Evolutionary conservation across 1,140 invertebrate species (phyloP), one percentile per base, ranked within the genome.

Genomic region (Zaprionus ghesquierei): DNA sequence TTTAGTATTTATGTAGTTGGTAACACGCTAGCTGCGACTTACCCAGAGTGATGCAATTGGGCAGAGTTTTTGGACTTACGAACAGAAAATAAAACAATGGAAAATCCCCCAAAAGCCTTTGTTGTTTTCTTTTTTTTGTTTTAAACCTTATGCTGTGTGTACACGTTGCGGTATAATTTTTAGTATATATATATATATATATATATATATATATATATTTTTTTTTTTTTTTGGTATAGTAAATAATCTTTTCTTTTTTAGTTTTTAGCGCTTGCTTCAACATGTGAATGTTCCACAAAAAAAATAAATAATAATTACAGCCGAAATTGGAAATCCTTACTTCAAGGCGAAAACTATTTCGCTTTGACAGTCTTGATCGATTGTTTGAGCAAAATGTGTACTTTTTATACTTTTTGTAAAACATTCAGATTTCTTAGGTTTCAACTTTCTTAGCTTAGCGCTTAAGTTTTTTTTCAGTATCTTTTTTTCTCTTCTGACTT

Each of bases 261-360:
- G 74, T 87, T 87, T 87, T 90, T 44, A 81, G 78, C 69, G 82
- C 89, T 91, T 91, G 89, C 86, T 91, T 91, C 89, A 91, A 91
- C 89, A 76, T 91, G 89, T 91, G 89, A 91, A 91, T 91, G 89
- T 89, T 91, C 89, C 89, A 91, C 89, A 91, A 91, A 91, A 84
- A 86, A 62, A 89, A 79, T 76, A 72, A 76, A 55, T 56, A 70
- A 70, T 70, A 56, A 56, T 64, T 62, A 49, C 29, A 63, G 66
- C 69, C 78, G 69, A 87, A 87, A 86, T 82, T 84, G 41, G 81
- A 87, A 86, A 81, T 79, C 49, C 73, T 41, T 69, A 89, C 89
- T 89, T 84, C 77, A 89, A 87, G 69, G 51, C 79, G 62, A 80
- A 73, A 76, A 59, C 18, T 22, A 50, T 81, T 81, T 78, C 86